Percentiles rank a stretch among this genome's conserved stretches.
phyloP scores from a whole-genome alignment of 2,888 invertebrate species.

The Mesodorylaimus sp. region DNA sequence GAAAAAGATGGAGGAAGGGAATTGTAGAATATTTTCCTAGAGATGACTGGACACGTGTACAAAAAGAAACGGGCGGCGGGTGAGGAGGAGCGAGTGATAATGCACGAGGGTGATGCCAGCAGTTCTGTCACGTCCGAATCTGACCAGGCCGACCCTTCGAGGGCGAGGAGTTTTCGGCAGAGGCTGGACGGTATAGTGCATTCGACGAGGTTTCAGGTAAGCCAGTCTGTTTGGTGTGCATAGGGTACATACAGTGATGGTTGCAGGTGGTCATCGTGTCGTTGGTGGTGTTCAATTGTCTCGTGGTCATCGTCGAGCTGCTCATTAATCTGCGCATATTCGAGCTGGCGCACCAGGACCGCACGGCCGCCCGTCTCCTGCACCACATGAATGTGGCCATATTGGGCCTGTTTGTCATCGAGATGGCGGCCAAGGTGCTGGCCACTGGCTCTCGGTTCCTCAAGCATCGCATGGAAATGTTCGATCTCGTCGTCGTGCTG shows the following conservation, averaged over 20 bases:
- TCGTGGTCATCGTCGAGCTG: conserved; percentile 33
- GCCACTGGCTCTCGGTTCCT: conserved; percentile 31
- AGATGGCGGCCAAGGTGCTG: conserved; percentile 29
- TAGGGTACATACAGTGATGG: too few species aligned
- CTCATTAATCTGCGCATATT: conserved; percentile 32
- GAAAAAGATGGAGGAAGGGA: background rate
- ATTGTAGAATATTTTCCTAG: background rate
- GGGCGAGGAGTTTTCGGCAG: background rate
- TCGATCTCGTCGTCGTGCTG: conserved; percentile 34
- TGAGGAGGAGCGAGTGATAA: conserved; percentile 4
- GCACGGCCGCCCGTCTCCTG: conserved; percentile 17
- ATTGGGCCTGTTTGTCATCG: conserved; percentile 30
- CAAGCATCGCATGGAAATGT: conserved; percentile 32
- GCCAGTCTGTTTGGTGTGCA: too few species aligned
- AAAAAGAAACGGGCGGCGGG: conserved; percentile 3
- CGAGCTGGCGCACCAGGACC: conserved; percentile 13
- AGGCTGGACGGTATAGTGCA: background rate
- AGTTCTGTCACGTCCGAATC: background rate
- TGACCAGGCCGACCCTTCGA: background rate
- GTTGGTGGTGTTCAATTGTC: conserved; percentile 32
- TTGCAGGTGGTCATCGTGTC: conserved; percentile 29
- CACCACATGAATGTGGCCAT: conserved; percentile 31
- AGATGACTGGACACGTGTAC: conserved; percentile 7
- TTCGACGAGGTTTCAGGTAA: conserved; percentile 2
- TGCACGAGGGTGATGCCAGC: conserved; percentile 9